These are phyloP conservation scores for Drosophila colorata DNA, from an alignment of 2,888 invertebrate genomes.

Conservation along the genomic window DNA sequence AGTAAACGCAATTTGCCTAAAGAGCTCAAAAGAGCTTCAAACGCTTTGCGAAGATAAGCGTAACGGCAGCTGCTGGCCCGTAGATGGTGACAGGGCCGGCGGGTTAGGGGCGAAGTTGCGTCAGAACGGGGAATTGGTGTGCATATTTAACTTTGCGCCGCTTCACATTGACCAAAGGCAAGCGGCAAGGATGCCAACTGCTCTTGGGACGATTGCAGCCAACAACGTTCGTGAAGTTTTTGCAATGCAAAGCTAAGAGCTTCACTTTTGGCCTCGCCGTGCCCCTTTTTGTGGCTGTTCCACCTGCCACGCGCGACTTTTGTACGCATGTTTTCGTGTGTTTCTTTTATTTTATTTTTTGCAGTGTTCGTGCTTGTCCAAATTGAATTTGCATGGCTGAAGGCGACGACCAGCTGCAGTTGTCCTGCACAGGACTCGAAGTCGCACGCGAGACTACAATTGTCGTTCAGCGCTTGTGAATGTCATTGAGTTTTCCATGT, in stretches of 20 bases:
- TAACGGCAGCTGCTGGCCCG: constrained; percentile 62
- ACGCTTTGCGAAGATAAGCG: constrained; percentile 68
- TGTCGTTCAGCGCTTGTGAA: constrained; percentile 56
- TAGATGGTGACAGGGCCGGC: background rate
- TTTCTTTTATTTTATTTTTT: constrained; percentile 12
- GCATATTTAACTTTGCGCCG: constrained; percentile 66
- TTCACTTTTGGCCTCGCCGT: constrained; percentile 35
- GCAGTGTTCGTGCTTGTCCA: constrained; percentile 40
- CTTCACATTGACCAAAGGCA: constrained; percentile 30
- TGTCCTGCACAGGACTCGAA: constrained; percentile 17
- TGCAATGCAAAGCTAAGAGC: constrained; percentile 11
- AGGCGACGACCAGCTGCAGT: constrained; percentile 63
- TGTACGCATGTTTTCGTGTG: constrained; percentile 68
- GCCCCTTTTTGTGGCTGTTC: constrained; percentile 16
- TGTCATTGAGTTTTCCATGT: constrained; percentile 37
- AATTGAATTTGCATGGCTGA: constrained; percentile 78
- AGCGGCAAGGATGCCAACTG: constrained; percentile 25
- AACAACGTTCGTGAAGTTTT: constrained; percentile 65
- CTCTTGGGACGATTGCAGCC: constrained; percentile 64
- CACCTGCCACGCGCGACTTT: constrained; percentile 74
- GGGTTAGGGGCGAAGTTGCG: background rate
- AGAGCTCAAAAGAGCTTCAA: constrained; percentile 60
- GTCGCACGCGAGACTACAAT: constrained; percentile 47
- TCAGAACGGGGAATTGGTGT: constrained; percentile 34
- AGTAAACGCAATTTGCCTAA: constrained; percentile 68